A percentile compares a stretch with the other conserved stretches of the same genome.
Evolutionary conservation across 2,113 vertebrate species (phyloP).

Genomic region (Carlito syrichta): DNA sequence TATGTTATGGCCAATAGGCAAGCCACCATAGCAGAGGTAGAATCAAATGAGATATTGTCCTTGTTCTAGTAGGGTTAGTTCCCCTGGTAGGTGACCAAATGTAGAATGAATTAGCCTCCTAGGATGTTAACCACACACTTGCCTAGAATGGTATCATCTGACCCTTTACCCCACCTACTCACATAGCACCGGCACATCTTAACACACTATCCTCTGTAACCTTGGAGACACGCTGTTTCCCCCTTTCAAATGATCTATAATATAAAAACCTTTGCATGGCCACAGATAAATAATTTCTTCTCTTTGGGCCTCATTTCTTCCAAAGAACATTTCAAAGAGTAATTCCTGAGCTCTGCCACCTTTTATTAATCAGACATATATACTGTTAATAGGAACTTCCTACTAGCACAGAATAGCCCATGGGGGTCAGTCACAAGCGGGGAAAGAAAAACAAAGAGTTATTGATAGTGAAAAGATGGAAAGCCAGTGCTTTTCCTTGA

Average conservation of each 20-base stretch:
- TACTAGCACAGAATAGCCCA: neutral
- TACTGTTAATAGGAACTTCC: neutral
- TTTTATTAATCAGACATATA: neutral
- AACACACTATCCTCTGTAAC: neutral
- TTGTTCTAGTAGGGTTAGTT: neutral
- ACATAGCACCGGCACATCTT: neutral
- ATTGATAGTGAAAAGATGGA: neutral
- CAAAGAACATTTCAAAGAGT: neutral
- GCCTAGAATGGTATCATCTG: neutral
- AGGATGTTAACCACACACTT: neutral
- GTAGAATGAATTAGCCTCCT: neutral
- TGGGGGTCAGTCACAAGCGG: neutral
- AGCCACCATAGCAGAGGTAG: accelerated
- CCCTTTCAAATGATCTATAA: neutral
- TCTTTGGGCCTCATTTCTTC: neutral
- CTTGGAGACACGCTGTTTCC: neutral
- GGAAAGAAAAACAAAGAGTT: neutral
- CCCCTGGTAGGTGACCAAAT: neutral
- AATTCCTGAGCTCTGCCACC: neutral
- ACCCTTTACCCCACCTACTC: neutral
- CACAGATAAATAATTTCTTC: neutral
- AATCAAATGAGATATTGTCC: neutral
- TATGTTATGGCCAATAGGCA: neutral
- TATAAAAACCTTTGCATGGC: neutral
- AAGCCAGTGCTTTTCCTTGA: neutral